Evolutionary conservation across 2,888 invertebrate species (phyloP).

Genomic region (Quadriops clusia): DNA sequence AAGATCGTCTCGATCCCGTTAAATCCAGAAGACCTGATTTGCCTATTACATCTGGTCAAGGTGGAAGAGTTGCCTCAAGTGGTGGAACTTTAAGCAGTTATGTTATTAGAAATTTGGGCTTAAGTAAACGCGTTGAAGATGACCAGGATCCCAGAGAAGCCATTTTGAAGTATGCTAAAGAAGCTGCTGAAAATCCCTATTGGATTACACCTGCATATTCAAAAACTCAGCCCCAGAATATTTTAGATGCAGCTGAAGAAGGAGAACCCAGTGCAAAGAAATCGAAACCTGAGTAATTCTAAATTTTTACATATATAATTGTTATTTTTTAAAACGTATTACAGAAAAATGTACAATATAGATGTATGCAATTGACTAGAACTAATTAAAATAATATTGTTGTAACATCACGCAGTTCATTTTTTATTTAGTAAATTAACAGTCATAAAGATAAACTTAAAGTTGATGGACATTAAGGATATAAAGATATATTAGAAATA

Average conservation of each 20-base stretch:
- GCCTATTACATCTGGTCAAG: constrained; percentile 81
- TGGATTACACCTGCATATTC: constrained; percentile 91
- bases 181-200: constrained; percentile 90
- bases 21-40: constrained; percentile 74
- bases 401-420: too few relatives aligned
- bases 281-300: constrained; percentile 20
- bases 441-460: too few relatives aligned
- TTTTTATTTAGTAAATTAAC: too few relatives aligned
- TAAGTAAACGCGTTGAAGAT: constrained; percentile 84
- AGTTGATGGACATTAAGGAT: too few relatives aligned
- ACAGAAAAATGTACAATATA: too few relatives aligned
- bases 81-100: constrained; percentile 94
- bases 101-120: constrained; percentile 81
- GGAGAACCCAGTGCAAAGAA: constrained; percentile 30
- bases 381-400: too few relatives aligned
- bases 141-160: constrained; percentile 92
- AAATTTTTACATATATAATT: background rate
- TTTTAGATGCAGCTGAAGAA: constrained; percentile 50
- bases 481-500: too few relatives aligned
- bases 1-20: constrained; percentile 75
- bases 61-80: constrained; percentile 87
- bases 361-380: too few relatives aligned
- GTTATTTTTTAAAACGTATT: constrained; percentile 1
- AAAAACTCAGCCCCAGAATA: constrained; percentile 75
- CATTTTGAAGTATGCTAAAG: constrained; percentile 86